Base-by-base conservation (phyloP, 2,113 vertebrate species). In the Plectropomus leopardus region DNA sequence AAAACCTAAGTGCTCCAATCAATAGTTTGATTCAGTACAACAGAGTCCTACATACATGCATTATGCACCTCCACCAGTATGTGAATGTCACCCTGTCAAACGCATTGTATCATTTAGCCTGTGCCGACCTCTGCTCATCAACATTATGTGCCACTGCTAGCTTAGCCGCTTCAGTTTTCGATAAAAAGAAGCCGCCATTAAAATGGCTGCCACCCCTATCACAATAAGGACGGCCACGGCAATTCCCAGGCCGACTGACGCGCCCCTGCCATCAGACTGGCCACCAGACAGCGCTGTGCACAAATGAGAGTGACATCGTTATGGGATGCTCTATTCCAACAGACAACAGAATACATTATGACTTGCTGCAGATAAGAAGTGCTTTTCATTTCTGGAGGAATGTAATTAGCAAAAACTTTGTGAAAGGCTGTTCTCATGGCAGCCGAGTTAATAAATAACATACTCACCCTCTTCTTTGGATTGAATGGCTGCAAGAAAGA, bases 221-320 rank as follows among this genome's bases (percentile, higher is more conserved):
- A 91, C 71, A 69, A 88, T 28, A 23, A 95, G 85, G 76, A 92
- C 60, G 1, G 88, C 94, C 60, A 94, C 89, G 1, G 92, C 85
- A 28, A 94, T 80, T 19, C 89, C 89, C 75, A 93, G 87, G 55
- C 91, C 93, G 11, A 92, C 70, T 34, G 89, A 91, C 0, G 79
- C 24, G 0, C 64, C 80, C 17, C 16, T 84, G 60, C 72, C 57
- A 16, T 53, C 50, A 23, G 59, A 36, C 24, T 55, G 75, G 72
- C 72, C 85, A 65, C 69, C 87, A 76, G 91, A 86, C 64, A 60
- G 75, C 19, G n/a, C 81, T 90, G 86, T 75, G 68, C 79, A 85
- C 74, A 80, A 82, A 82, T 24, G 60, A 83, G 61, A 89, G 63
- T 58, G 42, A 84, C 36, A 72, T 34, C 48, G 80, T 88, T 57